Conservation (phyloP, 2,888 invertebrate species). For the Enchytraeus crypticus region DNA sequence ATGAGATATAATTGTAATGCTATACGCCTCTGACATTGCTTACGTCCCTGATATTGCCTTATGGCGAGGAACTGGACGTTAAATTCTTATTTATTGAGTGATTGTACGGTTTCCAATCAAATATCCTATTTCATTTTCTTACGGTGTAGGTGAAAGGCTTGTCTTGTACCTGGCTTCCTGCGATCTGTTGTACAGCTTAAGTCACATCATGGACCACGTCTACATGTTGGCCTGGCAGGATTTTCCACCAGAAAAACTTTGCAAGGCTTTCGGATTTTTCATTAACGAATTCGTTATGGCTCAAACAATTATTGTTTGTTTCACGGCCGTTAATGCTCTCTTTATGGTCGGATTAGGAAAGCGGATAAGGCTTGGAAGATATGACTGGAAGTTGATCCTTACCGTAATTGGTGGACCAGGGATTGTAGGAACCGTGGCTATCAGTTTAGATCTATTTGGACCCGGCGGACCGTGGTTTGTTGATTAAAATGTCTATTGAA, state of each 20-base stretch:
- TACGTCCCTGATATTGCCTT: no score
- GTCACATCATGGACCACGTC: conserved; percentile 18
- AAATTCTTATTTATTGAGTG: no score
- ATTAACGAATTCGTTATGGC: conserved; percentile 16
- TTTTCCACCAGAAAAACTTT: conserved; percentile 12
- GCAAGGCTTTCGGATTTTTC: conserved; percentile 15
- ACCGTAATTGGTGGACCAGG: conserved; percentile 5
- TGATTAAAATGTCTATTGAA: no score
- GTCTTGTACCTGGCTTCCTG: conserved; percentile 12
- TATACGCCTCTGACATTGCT: no score
- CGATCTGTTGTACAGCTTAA: conserved; percentile 5
- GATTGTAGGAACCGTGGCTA: neutral
- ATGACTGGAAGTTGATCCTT: conserved; percentile 10
- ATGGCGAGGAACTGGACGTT: no score
- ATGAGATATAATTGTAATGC: no score
- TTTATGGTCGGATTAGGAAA: conserved; percentile 16
- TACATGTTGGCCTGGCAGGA: conserved; percentile 13
- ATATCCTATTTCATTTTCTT: neutral
- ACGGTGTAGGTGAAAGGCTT: conserved; percentile 6
- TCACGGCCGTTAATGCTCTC: conserved; percentile 19
- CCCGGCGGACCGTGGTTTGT: neutral
- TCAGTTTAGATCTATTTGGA: neutral
- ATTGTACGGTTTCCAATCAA: no score
- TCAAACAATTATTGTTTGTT: conserved; percentile 14
- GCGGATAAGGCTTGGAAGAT: conserved; percentile 8